Base-by-base conservation (phyloP, 2,888 invertebrate species). In the Mongoloraphidia duomilia region DNA sequence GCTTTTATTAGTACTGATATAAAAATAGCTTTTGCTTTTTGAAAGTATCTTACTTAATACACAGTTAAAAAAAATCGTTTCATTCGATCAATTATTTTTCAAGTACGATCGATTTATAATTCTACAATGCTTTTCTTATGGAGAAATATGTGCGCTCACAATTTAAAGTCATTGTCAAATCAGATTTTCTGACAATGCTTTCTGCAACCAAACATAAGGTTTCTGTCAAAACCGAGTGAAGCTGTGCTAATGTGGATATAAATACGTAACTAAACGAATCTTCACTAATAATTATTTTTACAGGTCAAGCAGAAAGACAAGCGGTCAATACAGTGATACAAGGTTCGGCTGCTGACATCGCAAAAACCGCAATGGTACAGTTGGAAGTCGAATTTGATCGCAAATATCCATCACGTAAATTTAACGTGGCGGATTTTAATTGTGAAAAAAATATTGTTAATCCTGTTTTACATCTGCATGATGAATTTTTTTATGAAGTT, bases 261-360 rank as follows among this genome's bases (percentile, higher is more conserved):
- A n/a, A n/a, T n/a, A n/a, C 26, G 6, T 1, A 26, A 1, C 6
- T 26, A 26, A 26, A 26, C 6, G 26, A 26, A 26, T 26, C 5
- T 26, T 26, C 26, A 26, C 26, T 6, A 26, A 26, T 26, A 26
- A 26, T 47, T 38, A 47, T 56, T 51, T 52, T 56, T 62, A 6
- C 59, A 84, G 85, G 74, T 59, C 81, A 91, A 71, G 88, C 92
- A 1, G 93, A 94, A 67, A 76, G 97, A n/a, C 95, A 96, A 73
- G 94, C 95, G 11, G 79, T 98, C 0, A 98, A 98, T 66, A 89
- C 95, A 2, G 85, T 83, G 11, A 84, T 98, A 46, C 97, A 98
- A 70, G 97, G 96, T 0, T 93, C 96, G 0, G 97, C 96, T 0
- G 92, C 96, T 0, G 97, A 98, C 67, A 80, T 98, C 41, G 85